Conservation (phyloP, 2,888 invertebrate genomes). For the Hyles lineata region DNA sequence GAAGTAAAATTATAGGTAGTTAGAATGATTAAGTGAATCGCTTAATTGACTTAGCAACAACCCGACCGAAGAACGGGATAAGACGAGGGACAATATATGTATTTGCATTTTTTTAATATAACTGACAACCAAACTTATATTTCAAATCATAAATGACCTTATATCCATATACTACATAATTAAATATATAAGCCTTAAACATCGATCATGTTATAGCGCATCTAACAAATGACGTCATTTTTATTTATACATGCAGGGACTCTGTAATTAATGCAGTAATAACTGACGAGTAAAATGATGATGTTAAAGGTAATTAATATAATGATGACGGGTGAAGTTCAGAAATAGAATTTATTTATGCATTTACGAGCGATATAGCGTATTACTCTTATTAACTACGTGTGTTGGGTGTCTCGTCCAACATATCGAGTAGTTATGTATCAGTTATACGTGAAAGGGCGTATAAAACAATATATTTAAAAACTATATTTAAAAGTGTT, state of each 20-base stretch:
- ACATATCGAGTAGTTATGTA: background rate
- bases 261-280: background rate
- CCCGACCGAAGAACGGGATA: no score
- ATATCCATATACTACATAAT: no score
- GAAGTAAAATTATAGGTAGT: no score
- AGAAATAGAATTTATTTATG: conserved; percentile 21
- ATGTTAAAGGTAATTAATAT: conserved; percentile 14
- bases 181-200: background rate
- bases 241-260: background rate
- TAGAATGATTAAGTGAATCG: no score
- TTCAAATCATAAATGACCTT: no score
- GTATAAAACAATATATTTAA: background rate
- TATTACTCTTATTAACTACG: background rate
- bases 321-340: background rate
- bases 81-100: no score
- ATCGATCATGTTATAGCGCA: background rate
- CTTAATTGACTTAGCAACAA: no score
- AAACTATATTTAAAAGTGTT: background rate
- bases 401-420: background rate
- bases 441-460: background rate
- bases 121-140: no score
- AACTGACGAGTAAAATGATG: conserved; percentile 8
- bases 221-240: background rate
- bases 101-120: no score
- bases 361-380: conserved; percentile 10